Evolutionary conservation across 2,888 invertebrate species (phyloP).

Genomic region (Acanthacorydalis orientalis): DNA sequence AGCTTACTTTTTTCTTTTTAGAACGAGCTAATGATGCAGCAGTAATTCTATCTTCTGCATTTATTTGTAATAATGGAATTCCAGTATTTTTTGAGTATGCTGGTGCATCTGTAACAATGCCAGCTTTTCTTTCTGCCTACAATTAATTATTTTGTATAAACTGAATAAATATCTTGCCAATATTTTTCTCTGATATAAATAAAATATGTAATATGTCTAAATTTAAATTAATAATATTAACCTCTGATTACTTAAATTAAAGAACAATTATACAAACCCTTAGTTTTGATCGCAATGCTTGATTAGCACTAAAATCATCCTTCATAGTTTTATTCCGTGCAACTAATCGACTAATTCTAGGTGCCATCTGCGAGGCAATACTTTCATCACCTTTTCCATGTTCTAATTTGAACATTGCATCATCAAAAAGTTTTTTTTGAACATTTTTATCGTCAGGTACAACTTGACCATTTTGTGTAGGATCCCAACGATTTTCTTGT

Average conservation of each 20-base stretch:
- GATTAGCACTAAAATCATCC: slow-evolving; percentile 87
- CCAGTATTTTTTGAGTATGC: slow-evolving; percentile 59
- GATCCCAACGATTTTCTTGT: slow-evolving; percentile 98
- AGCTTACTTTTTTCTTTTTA: neutral
- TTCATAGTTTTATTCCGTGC: slow-evolving; percentile 73
- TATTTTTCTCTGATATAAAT: no score
- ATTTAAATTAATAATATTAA: no score
- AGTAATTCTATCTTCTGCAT: slow-evolving; percentile 60
- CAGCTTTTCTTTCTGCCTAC: slow-evolving; percentile 59
- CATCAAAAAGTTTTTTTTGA: slow-evolving; percentile 76
- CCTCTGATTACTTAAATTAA: no score
- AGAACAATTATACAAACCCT: slow-evolving; percentile 40
- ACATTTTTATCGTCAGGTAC: slow-evolving; percentile 84
- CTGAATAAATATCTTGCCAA: no score
- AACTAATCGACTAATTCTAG: slow-evolving; percentile 56
- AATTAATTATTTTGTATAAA: slow-evolving; percentile 28
- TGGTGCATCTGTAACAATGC: slow-evolving; percentile 49
- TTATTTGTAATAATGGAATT: slow-evolving; percentile 63
- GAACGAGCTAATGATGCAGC: slow-evolving; percentile 46
- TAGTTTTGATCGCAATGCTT: slow-evolving; percentile 65
- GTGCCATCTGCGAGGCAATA: slow-evolving; percentile 50
- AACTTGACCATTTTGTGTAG: slow-evolving; percentile 84
- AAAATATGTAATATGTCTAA: no score
- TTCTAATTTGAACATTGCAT: slow-evolving; percentile 96
- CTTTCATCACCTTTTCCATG: slow-evolving; percentile 72